phyloP scores from a whole-genome alignment of 2,113 vertebrate genomes.

The Leiothrix lutea region DNA sequence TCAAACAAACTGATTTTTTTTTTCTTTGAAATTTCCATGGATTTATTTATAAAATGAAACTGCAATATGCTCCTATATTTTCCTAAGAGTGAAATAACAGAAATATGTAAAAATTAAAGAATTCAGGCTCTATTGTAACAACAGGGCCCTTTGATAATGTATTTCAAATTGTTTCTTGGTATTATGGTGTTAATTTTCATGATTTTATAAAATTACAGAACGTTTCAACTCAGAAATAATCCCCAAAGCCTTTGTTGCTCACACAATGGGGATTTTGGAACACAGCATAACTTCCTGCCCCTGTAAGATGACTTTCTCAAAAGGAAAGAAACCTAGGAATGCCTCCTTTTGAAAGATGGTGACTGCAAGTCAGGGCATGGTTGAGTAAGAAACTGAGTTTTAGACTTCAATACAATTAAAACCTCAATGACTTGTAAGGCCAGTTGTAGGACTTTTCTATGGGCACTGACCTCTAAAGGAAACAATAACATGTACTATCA shows the following conservation, averaged over 20 bases:
- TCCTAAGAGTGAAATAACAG: neutral
- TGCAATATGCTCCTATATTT: neutral
- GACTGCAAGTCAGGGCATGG: neutral
- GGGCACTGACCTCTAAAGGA: neutral
- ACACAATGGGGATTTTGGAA: neutral
- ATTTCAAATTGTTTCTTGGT: neutral
- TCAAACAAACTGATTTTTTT: neutral
- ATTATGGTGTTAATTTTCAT: neutral
- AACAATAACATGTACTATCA: neutral
- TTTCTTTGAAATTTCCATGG: neutral
- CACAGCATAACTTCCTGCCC: neutral
- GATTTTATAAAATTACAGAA: neutral
- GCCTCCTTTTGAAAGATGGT: neutral
- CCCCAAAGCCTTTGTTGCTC: neutral
- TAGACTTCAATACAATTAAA: neutral
- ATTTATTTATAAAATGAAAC: neutral
- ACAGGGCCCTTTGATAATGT: neutral
- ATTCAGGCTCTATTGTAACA: neutral
- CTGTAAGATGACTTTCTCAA: neutral
- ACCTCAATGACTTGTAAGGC: neutral
- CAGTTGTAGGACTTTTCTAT: neutral
- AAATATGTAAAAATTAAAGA: neutral
- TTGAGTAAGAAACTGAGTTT: neutral
- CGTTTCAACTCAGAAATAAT: neutral
- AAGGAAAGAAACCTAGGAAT: neutral